Base-by-base conservation (phyloP, 2,888 invertebrate genomes). In the Micropterix aruncella region DNA sequence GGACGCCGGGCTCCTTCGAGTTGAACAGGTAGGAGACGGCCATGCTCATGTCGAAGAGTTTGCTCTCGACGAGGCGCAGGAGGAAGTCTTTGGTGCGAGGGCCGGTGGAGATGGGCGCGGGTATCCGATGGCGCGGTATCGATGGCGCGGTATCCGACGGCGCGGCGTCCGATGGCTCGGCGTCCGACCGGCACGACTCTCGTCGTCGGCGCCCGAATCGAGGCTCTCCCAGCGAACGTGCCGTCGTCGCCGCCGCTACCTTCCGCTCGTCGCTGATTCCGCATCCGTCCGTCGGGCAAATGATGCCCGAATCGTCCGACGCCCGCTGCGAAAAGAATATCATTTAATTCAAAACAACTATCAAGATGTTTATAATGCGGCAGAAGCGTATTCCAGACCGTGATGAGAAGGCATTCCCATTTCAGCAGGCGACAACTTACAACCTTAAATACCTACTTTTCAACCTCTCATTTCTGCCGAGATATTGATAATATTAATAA, bases 1-100 rank as follows among this genome's bases (percentile, higher is more conserved):
- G 89, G 52, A 97, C 96, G 48, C 96, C 97, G 37, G 93, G 90
- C 63, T 99, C 97, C 69, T 97, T 96, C 37, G 96, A 94, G 63
- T 94, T 94, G 66, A 94, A 96, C 47, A 99, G 74, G 72, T 99
- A 99, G 61, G 92, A 91, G 60, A 99, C 90, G 51, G 97, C 97
- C 79, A 97, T 95, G 53, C 93, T 89, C 79, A 97, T 94, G 64
- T 96, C 94, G 69, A 99, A 94, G 56, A 95, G 79, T 69, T 92
- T 93, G 56, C 96, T 95, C 70, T 99, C 95, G 63, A 99, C 93
- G 57, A 99, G 77, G 57, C 99, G 73, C 54, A 94, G 73, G 48
- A 91, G 70, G 64, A 80, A 79, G 56, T 82, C 82, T 61, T 80
- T 81, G 60, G 70, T 61, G 58, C 62, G 61, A 51, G 69, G 59